These are phyloP conservation scores for Discoglossus pictus DNA, from an alignment of 2,797 vertebrate species.

Conservation along the genomic window DNA sequence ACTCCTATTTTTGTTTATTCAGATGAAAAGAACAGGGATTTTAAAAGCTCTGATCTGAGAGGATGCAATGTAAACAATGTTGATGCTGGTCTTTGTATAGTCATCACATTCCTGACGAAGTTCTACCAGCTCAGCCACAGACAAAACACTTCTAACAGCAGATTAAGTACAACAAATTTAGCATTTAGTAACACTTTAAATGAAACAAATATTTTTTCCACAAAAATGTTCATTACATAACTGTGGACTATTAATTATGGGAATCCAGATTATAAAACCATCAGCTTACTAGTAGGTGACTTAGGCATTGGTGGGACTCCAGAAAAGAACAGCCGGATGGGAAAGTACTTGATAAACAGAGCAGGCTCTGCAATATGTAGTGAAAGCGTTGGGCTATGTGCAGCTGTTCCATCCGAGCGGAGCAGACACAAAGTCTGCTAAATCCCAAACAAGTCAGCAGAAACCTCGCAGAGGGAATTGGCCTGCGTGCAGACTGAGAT, in stretches of 20 bases:
- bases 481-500: constrained; percentile 58
- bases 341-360: constrained; percentile 18
- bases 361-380: constrained; percentile 53
- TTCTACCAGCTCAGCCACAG: no score
- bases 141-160: no score
- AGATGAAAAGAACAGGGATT: no score
- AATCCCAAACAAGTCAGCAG: constrained; percentile 52
- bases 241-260: constrained; percentile 24
- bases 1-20: no score
- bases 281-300: background rate
- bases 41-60: no score
- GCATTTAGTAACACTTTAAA: no score
- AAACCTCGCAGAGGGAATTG: constrained; percentile 56
- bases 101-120: no score
- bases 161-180: no score
- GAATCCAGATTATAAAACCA: constrained; percentile 17
- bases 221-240: constrained; percentile 5
- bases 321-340: constrained; percentile 36
- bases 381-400: constrained; percentile 56
- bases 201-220: background rate
- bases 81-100: no score
- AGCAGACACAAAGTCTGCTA: constrained; percentile 54
- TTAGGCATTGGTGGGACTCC: constrained; percentile 29
- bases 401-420: constrained; percentile 59
- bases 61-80: no score